A percentile compares a stretch with the other conserved stretches of the same genome.
Evolutionary conservation across 2,113 vertebrate species (phyloP).

Genomic region (Lanius ludovicianus): DNA sequence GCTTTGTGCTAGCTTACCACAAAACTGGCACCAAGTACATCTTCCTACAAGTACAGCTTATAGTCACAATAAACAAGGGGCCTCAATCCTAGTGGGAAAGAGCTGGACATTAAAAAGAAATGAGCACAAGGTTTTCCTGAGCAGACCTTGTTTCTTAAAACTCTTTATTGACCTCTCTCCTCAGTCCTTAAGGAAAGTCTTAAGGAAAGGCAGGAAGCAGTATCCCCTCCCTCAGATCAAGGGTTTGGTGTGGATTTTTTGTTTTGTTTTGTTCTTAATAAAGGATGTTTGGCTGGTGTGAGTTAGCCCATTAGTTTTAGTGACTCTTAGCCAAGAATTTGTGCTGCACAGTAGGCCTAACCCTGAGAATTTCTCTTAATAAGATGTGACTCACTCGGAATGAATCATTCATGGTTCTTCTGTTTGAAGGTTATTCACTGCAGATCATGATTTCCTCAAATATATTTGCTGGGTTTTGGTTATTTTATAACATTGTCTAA

Average conservation of each 20-base stretch:
- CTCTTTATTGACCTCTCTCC: neutral
- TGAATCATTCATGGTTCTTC: slow-evolving; percentile 35
- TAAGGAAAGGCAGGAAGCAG: neutral
- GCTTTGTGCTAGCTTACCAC: neutral
- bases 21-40: neutral
- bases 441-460: slow-evolving; percentile 1
- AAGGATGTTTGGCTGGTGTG: neutral
- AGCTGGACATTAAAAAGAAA: neutral
- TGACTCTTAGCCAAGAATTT: neutral
- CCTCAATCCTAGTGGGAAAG: neutral
- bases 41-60: neutral
- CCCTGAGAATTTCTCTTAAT: slow-evolving; percentile 37
- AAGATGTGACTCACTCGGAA: slow-evolving; percentile 36
- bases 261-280: neutral
- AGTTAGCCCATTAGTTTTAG: neutral
- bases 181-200: neutral
- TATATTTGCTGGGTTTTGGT: neutral
- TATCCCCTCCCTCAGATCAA: neutral
- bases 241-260: neutral
- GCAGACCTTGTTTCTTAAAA: neutral
- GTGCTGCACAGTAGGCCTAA: slow-evolving; percentile 10
- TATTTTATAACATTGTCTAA: neutral
- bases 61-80: neutral
- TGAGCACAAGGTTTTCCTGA: neutral
- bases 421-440: neutral